These are phyloP conservation scores for Molossus molossus DNA, from an alignment of 2,797 vertebrate genomes.

Conservation along the genomic window DNA sequence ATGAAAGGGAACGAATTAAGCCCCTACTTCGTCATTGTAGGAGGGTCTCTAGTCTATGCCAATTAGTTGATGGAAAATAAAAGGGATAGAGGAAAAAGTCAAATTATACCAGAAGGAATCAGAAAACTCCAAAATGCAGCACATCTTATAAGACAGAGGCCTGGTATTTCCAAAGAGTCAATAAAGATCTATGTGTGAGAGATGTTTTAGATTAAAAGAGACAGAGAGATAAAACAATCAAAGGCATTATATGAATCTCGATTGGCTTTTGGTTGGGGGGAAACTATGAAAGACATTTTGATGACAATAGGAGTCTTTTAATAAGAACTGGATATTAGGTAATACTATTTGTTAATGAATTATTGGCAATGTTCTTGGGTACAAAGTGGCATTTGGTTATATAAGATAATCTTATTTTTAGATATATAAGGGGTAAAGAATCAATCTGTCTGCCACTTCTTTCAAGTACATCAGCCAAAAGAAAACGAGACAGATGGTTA, in stretches of 20 bases:
- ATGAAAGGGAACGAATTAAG: constrained; percentile 29
- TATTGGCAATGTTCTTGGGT: constrained; percentile 16
- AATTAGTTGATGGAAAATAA: constrained; percentile 16
- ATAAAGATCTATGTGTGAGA: neutral
- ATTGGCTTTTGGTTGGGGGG: neutral
- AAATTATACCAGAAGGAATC: constrained; percentile 5
- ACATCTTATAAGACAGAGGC: neutral
- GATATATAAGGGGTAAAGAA: neutral
- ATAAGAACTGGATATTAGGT: neutral
- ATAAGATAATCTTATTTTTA: constrained; percentile 42
- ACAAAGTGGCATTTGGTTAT: neutral
- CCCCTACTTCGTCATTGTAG: neutral
- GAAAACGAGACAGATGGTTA: neutral
- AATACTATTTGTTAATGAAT: neutral
- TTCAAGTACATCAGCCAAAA: constrained; percentile 27
- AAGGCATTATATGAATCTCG: neutral
- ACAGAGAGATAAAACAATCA: neutral
- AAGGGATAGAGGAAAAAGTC: neutral
- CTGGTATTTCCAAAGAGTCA: constrained; percentile 27
- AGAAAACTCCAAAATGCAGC: neutral
- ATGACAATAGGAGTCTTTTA: neutral
- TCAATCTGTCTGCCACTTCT: constrained; percentile 28
- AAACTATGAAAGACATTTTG: constrained; percentile 23
- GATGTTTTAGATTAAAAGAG: constrained; percentile 22
- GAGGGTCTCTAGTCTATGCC: neutral